Percentiles rank a stretch among this genome's conserved stretches.
These are phyloP conservation scores for Aradophagus sp. DNA, from an alignment of 1,140 invertebrate species.

Conservation along the genomic window DNA sequence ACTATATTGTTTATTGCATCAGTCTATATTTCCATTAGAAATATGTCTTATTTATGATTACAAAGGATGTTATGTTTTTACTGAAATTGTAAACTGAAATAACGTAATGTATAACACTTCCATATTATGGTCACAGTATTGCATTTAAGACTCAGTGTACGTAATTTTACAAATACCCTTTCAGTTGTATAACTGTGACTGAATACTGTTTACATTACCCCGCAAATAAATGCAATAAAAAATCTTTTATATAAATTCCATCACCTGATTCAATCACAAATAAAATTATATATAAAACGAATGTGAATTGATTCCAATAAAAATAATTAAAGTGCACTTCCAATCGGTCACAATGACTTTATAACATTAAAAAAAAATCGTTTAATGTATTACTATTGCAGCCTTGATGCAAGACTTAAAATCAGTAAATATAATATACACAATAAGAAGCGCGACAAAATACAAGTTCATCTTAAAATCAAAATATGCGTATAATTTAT, in stretches of 20 bases:
- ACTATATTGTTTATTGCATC: constrained; percentile 38
- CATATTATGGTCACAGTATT: background rate
- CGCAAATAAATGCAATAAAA: too few species aligned
- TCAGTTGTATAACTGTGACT: too few species aligned
- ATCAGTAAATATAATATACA: constrained; percentile 34
- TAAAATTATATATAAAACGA: too few species aligned
- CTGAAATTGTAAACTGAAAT: background rate
- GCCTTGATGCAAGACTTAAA: constrained; percentile 52
- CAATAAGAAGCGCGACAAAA: constrained; percentile 15
- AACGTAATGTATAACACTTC: constrained; percentile 5
- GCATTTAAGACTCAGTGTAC: too few species aligned
- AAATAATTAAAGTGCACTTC: background rate
- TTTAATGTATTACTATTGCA: constrained; percentile 15
- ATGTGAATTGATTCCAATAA: background rate
- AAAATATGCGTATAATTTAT: constrained; percentile 9
- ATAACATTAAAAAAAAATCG: constrained; percentile 7
- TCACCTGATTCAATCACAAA: too few species aligned
- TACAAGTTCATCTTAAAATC: background rate
- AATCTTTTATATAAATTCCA: too few species aligned
- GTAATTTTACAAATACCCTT: too few species aligned
- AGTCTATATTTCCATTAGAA: constrained; percentile 43
- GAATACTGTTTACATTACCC: too few species aligned
- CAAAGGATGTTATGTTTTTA: constrained; percentile 10
- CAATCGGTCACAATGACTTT: constrained; percentile 6
- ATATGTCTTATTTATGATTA: constrained; percentile 26